Percentiles rank a stretch among this genome's conserved stretches.
Evolutionary conservation across 1,140 invertebrate species (phyloP).

Genomic region (Pinna nobilis): DNA sequence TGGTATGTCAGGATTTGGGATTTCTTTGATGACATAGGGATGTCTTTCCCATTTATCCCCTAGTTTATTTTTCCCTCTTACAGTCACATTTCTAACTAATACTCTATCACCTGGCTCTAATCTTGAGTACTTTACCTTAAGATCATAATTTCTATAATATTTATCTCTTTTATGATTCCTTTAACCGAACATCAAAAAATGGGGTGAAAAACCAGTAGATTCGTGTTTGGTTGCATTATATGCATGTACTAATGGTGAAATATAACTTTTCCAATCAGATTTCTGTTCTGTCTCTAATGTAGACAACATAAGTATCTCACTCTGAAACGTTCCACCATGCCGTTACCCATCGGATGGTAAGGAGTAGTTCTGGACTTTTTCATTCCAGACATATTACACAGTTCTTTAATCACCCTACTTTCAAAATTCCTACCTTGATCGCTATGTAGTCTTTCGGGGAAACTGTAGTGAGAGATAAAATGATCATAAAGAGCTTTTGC

Average conservation of each 20-base stretch:
- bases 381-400: conserved; percentile 31
- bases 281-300: background rate
- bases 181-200: conserved; percentile 33
- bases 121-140: background rate
- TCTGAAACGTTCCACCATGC: background rate
- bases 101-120: conserved; percentile 15
- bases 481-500: conserved; percentile 24
- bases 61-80: conserved; percentile 25
- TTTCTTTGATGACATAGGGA: background rate
- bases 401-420: conserved; percentile 27
- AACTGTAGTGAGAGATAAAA: conserved; percentile 25
- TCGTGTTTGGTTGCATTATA: background rate
- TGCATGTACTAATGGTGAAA: background rate
- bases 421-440: conserved; percentile 37
- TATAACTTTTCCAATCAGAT: background rate
- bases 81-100: conserved; percentile 9
- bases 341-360: background rate
- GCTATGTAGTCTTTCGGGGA: conserved; percentile 25
- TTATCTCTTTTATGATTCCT: too few species aligned
- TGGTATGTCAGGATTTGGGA: conserved; percentile 3
- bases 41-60: conserved; percentile 33
- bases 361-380: background rate
- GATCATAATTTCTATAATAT: conserved; percentile 15
- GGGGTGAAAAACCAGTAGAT: background rate
- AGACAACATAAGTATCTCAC: background rate